Evolutionary conservation across 2,113 vertebrate genomes (phyloP), one percentile per base, ranked within the genome.

Genomic region (Sinocyclocheilus maitianheensis): DNA sequence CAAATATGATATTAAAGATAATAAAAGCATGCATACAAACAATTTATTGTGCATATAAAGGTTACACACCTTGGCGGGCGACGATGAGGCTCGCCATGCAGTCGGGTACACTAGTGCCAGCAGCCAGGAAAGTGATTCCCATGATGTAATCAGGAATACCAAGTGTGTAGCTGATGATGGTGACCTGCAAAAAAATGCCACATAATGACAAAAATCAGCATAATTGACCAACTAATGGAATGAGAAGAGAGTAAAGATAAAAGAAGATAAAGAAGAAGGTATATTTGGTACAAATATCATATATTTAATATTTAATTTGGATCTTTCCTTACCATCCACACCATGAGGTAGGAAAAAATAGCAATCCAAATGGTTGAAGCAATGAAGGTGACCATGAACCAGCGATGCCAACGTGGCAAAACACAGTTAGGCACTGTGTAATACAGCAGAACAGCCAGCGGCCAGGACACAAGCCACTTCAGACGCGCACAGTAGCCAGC

Each of bases 31-130:
- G 18, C 3, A n/a, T 72, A 43, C 4, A 43, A 11, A 40, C 16
- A 7, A 8, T 72, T 40, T 40, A 2, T 69, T 30, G 51, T 63
- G 18, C 16, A 85, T 3, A 24, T 18, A 37, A 37, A 72, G 1
- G 34, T 22, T 48, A 3, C 20, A 55, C 88, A 96, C 95, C 95
- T 94, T 95, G 95, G 62, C 95, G 92, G 60, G 95, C 95, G 16
- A 96, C 95, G 26, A 96, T 96, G 76, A 96, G 93, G 67, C 95
- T 96, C 0, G 95, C 95, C 95, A 96, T 96, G 91, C 95, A 96
- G 92, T 96, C 95, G 0, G 95, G 95, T 18, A 96, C 95, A 10
- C 95, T 96, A 80, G 95, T 96, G 26, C 95, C 95, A 5, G 95
- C 95, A 18, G 95, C 95, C 89, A 96, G 91, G 89, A 96, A 96